Evolutionary conservation across 2,888 invertebrate species (phyloP), one percentile per base, ranked within the genome.

Genomic region (Drosophila sordidula): DNA sequence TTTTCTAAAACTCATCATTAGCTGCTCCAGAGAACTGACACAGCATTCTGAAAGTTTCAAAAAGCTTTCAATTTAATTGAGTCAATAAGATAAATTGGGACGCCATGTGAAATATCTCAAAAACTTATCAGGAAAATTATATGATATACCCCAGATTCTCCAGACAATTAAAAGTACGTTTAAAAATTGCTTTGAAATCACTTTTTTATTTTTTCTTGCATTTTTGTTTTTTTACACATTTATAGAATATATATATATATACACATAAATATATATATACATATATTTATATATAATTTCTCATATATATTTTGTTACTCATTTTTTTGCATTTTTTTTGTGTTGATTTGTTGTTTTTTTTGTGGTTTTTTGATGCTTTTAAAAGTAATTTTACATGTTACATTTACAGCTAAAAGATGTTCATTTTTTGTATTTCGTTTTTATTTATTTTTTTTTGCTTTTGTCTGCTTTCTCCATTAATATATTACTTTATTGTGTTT

Each of bases 301-400:
- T 75, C 63, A 81, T 70, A 73, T 80, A 80, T 84, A 59, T 58
- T 34, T 73, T 59, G 56, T 63, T 76, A 79, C 72, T 59, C 59
- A 25, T 64, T 69, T 65, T 65, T 65, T 70, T 51, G 11, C 11
- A 34, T 34, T 34, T 12, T 47, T 45, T 72, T 72, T 66, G 42
- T 73, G 55, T 56, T 78, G 51, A 42, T 61, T 41, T 54, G 36
- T 55, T 39, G 18, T 42, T 42, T 54, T 11, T 16, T 51, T n/a
- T 52, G 2, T 39, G 29, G 39, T 45, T 55, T 67, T 42, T 58
- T 65, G 26, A 58, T 69, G 75, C 68, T 65, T 80, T 84, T 87
- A 87, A 89, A 87, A 87, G 74, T 85, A 85, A 72, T 75, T 75
- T 85, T 85, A 84, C 70, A 86, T 70, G 62, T 87, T 83, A 89